Conservation (phyloP, 64 coral and sea anemone species). For the Montipora capricornis region DNA sequence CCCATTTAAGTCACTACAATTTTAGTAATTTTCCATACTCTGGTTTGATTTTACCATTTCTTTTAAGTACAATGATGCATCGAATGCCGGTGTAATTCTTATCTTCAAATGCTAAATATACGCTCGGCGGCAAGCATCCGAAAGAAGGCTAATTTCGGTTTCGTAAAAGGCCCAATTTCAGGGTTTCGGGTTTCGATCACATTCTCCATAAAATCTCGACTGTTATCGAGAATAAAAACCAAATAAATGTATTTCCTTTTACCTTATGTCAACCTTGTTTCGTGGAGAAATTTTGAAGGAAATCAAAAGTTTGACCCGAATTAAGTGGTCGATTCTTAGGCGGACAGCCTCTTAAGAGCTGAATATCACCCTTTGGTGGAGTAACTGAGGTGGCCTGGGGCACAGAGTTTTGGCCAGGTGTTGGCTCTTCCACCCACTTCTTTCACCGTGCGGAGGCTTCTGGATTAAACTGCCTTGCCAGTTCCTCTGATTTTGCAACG, state of each 20-base stretch:
- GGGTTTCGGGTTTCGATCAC: background rate
- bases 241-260: background rate
- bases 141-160: background rate
- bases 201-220: background rate
- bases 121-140: background rate
- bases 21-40: background rate
- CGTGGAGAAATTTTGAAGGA: too few species aligned
- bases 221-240: background rate
- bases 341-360: background rate
- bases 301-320: too few species aligned
- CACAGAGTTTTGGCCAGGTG: too few species aligned
- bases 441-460: too few species aligned
- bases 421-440: too few species aligned
- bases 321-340: too few species aligned
- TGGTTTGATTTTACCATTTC: background rate
- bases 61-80: background rate
- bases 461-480: too few species aligned
- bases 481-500: too few species aligned
- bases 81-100: background rate
- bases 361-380: too few species aligned
- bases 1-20: background rate
- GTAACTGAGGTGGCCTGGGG: too few species aligned
- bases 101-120: background rate
- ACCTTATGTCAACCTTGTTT: too few species aligned
- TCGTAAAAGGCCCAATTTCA: background rate